Conservation (phyloP, 2,888 invertebrate genomes). For the Osmoderma eremita region DNA sequence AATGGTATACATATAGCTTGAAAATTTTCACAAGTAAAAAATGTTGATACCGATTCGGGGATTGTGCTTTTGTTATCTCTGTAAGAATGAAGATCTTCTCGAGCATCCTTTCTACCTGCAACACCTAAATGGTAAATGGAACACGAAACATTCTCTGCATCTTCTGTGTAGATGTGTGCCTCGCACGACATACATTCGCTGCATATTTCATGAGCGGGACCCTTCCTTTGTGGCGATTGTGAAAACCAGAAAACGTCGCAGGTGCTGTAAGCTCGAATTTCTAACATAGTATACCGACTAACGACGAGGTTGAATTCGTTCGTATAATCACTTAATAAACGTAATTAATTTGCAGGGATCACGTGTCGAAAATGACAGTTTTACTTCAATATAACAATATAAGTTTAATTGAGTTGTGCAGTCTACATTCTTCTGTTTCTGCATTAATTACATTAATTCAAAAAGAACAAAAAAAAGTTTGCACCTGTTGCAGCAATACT, state of each 20-base stretch:
- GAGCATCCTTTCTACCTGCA: not conserved
- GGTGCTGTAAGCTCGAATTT: constrained; percentile 13
- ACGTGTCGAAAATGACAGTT: too few relatives aligned
- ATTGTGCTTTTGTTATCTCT: not conserved
- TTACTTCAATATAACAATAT: too few relatives aligned
- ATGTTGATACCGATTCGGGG: not conserved
- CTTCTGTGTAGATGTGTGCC: not conserved
- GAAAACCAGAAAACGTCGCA: constrained; percentile 10
- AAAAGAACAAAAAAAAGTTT: too few relatives aligned
- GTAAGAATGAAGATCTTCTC: not conserved
- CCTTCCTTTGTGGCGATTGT: constrained; percentile 15
- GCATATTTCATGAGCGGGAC: constrained; percentile 19
- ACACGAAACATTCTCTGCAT: not conserved
- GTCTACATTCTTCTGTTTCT: too few relatives aligned
- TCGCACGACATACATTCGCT: constrained; percentile 4
- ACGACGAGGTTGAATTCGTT: not conserved
- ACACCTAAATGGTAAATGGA: not conserved
- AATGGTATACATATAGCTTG: too few relatives aligned
- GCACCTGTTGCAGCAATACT: too few relatives aligned
- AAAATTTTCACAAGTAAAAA: too few relatives aligned
- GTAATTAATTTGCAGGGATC: not conserved
- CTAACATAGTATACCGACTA: not conserved
- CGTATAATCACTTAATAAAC: constrained; percentile 4
- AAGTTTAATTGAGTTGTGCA: too few relatives aligned
- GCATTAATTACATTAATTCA: too few relatives aligned